Evolutionary conservation across 2,888 invertebrate species (phyloP).

Genomic region (Ptilodon capucinus): DNA sequence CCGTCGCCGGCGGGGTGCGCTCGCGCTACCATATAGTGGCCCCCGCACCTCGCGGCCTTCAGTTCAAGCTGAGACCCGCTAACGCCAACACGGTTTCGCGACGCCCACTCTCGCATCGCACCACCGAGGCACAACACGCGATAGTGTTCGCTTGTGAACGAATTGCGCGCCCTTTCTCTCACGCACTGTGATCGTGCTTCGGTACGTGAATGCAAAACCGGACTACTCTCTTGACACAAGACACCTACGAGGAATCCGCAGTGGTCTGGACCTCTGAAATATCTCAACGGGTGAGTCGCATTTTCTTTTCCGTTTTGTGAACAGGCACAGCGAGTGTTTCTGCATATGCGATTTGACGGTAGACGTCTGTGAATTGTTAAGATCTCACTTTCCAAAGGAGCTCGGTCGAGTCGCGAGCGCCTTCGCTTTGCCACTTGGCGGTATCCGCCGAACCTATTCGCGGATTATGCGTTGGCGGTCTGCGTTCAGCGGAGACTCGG

Average conservation of each 20-base stretch:
- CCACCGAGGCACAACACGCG: slow-evolving; percentile 67
- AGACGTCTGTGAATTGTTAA: slow-evolving; percentile 40
- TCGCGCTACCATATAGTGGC: slow-evolving; percentile 66
- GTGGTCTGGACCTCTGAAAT: slow-evolving; percentile 53
- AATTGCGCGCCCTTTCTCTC: slow-evolving; percentile 80
- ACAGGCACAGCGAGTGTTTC: slow-evolving; percentile 56
- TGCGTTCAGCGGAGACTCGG: slow-evolving; percentile 25
- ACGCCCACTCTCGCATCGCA: slow-evolving; percentile 66
- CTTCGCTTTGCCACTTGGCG: slow-evolving; percentile 20
- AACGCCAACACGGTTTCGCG: slow-evolving; percentile 69
- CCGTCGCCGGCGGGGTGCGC: slow-evolving; percentile 53
- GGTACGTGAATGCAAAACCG: slow-evolving; percentile 80
- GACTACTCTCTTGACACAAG: slow-evolving; percentile 72
- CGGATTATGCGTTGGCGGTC: slow-evolving; percentile 55
- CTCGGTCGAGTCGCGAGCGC: slow-evolving; percentile 29
- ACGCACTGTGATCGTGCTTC: slow-evolving; percentile 77
- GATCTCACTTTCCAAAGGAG: slow-evolving; percentile 55
- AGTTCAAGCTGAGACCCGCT: slow-evolving; percentile 70
- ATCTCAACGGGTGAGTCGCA: slow-evolving; percentile 63
- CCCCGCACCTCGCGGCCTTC: slow-evolving; percentile 80
- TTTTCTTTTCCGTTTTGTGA: slow-evolving; percentile 31
- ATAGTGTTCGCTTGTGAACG: slow-evolving; percentile 65
- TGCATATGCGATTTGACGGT: slow-evolving; percentile 58
- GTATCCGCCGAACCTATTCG: slow-evolving; percentile 40
- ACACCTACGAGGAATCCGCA: slow-evolving; percentile 59